Percentiles rank a stretch among this genome's conserved stretches.
Conservation (phyloP, 1,140 invertebrate species). For the Acromyrmex charruanus region DNA sequence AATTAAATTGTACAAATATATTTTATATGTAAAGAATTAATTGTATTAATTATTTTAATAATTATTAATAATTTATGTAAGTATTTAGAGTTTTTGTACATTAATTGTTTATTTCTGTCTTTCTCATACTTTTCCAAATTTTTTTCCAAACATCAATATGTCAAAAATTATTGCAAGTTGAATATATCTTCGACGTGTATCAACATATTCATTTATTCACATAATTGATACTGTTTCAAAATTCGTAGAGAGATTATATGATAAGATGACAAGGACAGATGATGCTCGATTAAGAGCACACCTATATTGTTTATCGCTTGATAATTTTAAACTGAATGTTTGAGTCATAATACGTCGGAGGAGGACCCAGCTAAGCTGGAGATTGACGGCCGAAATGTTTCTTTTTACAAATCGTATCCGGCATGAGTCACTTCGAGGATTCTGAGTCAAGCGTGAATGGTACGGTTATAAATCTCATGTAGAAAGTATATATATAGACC, state of each 20-base stretch:
- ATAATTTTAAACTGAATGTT: conserved; percentile 50
- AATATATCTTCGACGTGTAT: neutral
- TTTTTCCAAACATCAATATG: neutral
- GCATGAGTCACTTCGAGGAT: conserved; percentile 62
- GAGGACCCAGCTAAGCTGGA: conserved; percentile 30
- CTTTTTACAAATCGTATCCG: conserved; percentile 47
- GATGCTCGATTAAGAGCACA: neutral
- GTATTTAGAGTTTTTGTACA: neutral
- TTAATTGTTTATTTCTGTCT: neutral
- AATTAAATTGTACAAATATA: neutral
- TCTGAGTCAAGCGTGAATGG: conserved; percentile 4
- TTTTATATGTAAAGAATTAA: neutral
- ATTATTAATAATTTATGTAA: too few relatives aligned
- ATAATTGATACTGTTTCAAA: neutral
- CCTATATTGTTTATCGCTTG: conserved; percentile 2
- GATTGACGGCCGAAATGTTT: conserved; percentile 37
- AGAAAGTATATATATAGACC: neutral
- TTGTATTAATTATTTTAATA: neutral
- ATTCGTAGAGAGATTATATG: conserved; percentile 18
- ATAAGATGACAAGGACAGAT: conserved; percentile 2
- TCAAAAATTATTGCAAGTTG: conserved; percentile 7
- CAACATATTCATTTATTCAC: neutral
- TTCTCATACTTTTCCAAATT: neutral
- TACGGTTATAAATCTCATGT: conserved; percentile 17
- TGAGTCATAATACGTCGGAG: neutral